Evolutionary conservation across 2,797 vertebrate genomes (phyloP).

Genomic region (Telmatherina bonti): DNA sequence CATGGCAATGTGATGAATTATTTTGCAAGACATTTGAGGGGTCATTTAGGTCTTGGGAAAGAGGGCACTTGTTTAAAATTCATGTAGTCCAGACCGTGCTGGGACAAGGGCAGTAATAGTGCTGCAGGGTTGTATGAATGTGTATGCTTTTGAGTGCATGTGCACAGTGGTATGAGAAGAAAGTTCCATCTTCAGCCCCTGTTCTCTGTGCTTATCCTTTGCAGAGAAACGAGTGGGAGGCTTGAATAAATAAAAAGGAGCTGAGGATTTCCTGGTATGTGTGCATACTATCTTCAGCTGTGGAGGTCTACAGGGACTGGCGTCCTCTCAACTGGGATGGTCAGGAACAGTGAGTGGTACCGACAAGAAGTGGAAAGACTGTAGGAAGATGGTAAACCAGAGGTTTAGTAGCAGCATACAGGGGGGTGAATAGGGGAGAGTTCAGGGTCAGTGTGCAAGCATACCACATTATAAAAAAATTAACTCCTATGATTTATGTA

Average conservation of each 20-base stretch:
- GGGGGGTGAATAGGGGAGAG: too few relatives aligned
- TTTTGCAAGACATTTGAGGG: slow-evolving; percentile 45
- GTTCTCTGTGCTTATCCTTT: slow-evolving; percentile 46
- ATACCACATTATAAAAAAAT: too few relatives aligned
- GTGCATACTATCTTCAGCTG: slow-evolving; percentile 36
- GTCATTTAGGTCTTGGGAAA: slow-evolving; percentile 33
- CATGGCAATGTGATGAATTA: slow-evolving; percentile 58
- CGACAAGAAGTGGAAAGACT: not conserved
- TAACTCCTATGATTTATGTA: too few relatives aligned
- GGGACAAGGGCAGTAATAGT: slow-evolving; percentile 56
- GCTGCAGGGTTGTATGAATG: slow-evolving; percentile 25
- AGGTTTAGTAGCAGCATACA: not conserved
- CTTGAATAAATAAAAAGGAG: slow-evolving; percentile 65
- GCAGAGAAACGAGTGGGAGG: slow-evolving; percentile 53
- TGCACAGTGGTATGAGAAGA: slow-evolving; percentile 2
- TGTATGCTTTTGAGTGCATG: not conserved
- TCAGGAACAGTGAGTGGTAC: slow-evolving; percentile 6
- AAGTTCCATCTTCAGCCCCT: slow-evolving; percentile 48
- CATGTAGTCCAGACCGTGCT: slow-evolving; percentile 34
- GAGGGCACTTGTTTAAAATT: slow-evolving; percentile 58
- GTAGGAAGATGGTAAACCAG: too few relatives aligned
- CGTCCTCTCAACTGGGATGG: slow-evolving; percentile 28
- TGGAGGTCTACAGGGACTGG: slow-evolving; percentile 36
- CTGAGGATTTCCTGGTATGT: slow-evolving; percentile 49
- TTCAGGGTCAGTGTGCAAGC: too few relatives aligned